Conservation (phyloP, 2,113 vertebrate species). For the Cephalopterus ornatus region DNA sequence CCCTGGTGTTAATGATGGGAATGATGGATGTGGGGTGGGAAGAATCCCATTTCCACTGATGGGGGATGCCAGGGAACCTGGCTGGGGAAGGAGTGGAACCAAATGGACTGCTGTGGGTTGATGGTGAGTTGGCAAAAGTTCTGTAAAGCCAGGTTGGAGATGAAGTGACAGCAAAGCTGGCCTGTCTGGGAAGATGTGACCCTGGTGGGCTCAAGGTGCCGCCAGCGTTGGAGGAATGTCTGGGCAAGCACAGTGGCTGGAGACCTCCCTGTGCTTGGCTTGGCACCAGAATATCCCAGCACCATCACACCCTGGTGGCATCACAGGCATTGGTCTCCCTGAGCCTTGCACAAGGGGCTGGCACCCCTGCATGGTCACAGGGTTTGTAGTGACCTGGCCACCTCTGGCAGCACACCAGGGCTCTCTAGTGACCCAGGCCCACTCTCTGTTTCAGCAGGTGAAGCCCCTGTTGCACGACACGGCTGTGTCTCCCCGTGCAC, state of each 20-base stretch:
- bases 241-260: background rate
- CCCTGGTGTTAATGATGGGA: background rate
- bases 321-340: accelerated
- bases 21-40: background rate
- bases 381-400: background rate
- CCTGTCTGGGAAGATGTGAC: background rate
- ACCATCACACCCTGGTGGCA: accelerated
- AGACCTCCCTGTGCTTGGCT: background rate
- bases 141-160: background rate
- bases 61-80: background rate
- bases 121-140: background rate
- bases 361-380: accelerated
- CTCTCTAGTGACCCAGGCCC: background rate
- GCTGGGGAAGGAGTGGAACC: background rate
- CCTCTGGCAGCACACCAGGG: background rate
- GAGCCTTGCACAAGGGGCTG: background rate
- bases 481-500: accelerated
- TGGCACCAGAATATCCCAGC: accelerated
- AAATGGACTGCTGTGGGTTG: background rate
- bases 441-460: too few species aligned
- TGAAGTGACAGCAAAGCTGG: background rate
- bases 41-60: background rate
- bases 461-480: background rate
- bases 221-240: background rate
- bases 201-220: accelerated